Base-by-base conservation (phyloP, 2,888 invertebrate genomes). In the Drosophila heteroneura region DNA sequence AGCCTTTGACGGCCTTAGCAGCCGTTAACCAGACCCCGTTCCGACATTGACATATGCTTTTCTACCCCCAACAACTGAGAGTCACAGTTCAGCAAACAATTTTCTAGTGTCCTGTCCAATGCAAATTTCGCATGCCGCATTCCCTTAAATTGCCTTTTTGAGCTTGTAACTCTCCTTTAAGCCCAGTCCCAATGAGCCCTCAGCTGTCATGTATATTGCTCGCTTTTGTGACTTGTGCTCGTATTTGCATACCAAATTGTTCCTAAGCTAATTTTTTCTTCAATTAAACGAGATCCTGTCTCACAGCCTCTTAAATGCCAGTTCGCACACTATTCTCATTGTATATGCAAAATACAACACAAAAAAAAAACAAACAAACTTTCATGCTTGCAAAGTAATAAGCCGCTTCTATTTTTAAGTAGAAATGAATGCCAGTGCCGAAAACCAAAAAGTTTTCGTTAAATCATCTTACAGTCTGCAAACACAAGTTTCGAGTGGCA, bases 71-170 rank as follows among this genome's bases (percentile, higher is more conserved):
- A 33, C 56, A 35, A 30, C 26, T 54, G 7, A 32, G 49, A 57
- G 32, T 9, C 3, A 22, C 54, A 54, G 44, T 39, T 49, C 33
- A 49, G 30, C 52, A 32, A n/a, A 30, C 52, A 26, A 58, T 58
- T 58, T 32, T 41, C 58, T 12, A 41, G 41, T 47, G 57, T 64
- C 61, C 71, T 73, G 72, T 57, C 53, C 66, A 70, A 30, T 81
- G 89, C 76, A 85, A 85, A 49, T 22, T 85, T 84, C 84, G 53
- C 71, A 63, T 75, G 74, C 63, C 74, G 47, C 75, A 71, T 67
- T 79, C 79, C 84, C 79, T 89, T 86, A 85, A 89, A 47, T 74
- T 73, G 72, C 86, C 81, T 79, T 88, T 85, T 77, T 39, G 62
- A 70, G 82, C 71, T 76, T 59, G 49, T 37, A 53, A 63, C 72